Conservation (phyloP, 2,888 invertebrate species). For the Branchellion lobata region DNA sequence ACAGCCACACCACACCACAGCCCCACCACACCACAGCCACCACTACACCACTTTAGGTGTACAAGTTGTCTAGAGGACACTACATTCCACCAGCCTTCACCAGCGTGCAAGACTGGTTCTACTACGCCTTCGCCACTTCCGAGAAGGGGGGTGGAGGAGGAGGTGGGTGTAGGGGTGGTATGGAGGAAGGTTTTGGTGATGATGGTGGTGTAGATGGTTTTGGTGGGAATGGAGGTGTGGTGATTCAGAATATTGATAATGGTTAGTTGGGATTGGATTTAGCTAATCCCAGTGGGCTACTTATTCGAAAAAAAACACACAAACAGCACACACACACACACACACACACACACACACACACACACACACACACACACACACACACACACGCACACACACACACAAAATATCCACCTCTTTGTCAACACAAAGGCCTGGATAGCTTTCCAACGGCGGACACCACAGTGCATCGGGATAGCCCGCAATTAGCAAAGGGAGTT, state of each 20-base stretch:
- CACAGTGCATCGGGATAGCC: background rate
- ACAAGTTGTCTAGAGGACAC: constrained; percentile 83
- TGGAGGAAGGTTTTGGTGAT: background rate
- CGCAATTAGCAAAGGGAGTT: background rate
- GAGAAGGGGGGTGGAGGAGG: constrained; percentile 76
- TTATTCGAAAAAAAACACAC: too few relatives aligned
- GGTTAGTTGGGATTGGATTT: background rate
- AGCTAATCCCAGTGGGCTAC: too few relatives aligned
- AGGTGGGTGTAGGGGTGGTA: constrained; percentile 78
- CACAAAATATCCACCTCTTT: too few relatives aligned
- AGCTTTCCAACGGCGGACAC: background rate
- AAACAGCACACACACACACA: too few relatives aligned
- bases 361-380: too few relatives aligned
- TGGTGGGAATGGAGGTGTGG: background rate
- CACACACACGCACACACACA: too few relatives aligned
- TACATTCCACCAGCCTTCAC: constrained; percentile 94
- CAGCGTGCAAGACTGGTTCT: constrained; percentile 91
- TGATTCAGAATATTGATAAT: too few relatives aligned
- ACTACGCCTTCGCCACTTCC: constrained; percentile 89
- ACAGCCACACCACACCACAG: too few relatives aligned
- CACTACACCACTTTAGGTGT: too few relatives aligned
- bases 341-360: too few relatives aligned
- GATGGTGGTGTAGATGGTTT: background rate
- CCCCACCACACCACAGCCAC: too few relatives aligned
- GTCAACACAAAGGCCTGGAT: background rate